Conservation (phyloP, 2,113 vertebrate genomes). For the Chunga burmeisteri region DNA sequence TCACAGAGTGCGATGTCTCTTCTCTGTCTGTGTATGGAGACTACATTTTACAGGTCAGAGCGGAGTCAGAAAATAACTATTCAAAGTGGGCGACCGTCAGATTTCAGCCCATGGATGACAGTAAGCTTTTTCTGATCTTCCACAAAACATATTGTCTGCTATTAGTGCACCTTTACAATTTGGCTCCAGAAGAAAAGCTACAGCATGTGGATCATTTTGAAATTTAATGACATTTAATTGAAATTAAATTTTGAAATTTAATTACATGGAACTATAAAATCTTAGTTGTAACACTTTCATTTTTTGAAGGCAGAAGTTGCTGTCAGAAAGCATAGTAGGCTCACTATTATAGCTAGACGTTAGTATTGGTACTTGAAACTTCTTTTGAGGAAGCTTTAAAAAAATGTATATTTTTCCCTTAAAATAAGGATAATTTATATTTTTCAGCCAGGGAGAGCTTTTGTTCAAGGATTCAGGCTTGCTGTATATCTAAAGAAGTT, state of each 20-base stretch:
- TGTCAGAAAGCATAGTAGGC: not conserved
- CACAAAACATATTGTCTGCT: not conserved
- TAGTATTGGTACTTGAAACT: not conserved
- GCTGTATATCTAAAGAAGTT: not conserved
- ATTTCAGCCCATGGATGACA: constrained; percentile 72
- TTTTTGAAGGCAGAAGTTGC: not conserved
- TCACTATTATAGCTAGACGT: not conserved
- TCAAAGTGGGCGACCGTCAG: constrained; percentile 59
- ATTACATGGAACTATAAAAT: not conserved
- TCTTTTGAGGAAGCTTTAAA: not conserved
- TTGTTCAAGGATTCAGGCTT: not conserved
- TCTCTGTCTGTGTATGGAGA: constrained; percentile 34
- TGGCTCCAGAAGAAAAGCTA: not conserved
- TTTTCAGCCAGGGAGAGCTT: not conserved
- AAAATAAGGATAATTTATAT: not conserved
- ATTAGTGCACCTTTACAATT: not conserved
- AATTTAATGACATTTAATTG: not conserved
- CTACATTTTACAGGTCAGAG: constrained; percentile 53
- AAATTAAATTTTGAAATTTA: not conserved
- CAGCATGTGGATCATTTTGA: rapidly evolving
- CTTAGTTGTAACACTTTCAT: not conserved
- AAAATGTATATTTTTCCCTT: not conserved
- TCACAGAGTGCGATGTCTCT: constrained; percentile 60
- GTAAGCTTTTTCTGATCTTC: constrained; percentile 52
- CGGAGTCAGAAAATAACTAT: not conserved